A percentile compares a stretch with the other conserved stretches of the same genome.
Conservation (phyloP, 2,888 invertebrate species). For the Luperina nickerlii region DNA sequence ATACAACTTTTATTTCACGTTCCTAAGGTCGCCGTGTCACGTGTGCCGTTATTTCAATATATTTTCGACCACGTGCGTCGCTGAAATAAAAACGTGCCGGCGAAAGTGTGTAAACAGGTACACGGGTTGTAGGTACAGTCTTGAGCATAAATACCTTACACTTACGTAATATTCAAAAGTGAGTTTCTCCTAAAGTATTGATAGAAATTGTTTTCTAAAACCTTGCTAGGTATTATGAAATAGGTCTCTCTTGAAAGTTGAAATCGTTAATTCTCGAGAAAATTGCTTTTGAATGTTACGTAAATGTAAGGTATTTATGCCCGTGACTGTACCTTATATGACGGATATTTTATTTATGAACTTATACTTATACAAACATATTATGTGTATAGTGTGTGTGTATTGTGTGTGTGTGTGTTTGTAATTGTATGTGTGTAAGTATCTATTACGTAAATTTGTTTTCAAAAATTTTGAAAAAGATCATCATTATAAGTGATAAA, state of each 20-base stretch:
- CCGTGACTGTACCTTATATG: neutral
- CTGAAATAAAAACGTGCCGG: slow-evolving; percentile 71
- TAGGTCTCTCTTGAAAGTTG: neutral
- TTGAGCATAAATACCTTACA: neutral
- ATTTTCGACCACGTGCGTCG: slow-evolving; percentile 69
- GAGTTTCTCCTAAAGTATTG: neutral
- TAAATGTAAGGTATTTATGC: neutral
- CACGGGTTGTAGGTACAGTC: slow-evolving; percentile 18
- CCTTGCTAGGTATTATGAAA: neutral
- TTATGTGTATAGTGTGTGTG: no score
- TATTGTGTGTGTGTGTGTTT: no score
- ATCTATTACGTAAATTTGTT: neutral
- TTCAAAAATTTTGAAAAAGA: slow-evolving; percentile 5
- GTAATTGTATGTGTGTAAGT: neutral
- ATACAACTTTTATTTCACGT: slow-evolving; percentile 34
- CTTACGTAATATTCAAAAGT: neutral
- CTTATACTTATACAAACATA: neutral
- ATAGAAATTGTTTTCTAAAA: neutral
- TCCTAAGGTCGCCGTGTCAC: slow-evolving; percentile 62
- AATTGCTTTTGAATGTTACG: neutral
- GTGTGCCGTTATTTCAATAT: slow-evolving; percentile 69
- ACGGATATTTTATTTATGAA: slow-evolving; percentile 27
- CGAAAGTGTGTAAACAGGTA: slow-evolving; percentile 65
- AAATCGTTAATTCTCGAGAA: neutral
- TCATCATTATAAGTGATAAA: neutral